These are phyloP conservation scores for Dermatemys mawii DNA, from an alignment of 2,113 vertebrate species.

Conservation along the genomic window DNA sequence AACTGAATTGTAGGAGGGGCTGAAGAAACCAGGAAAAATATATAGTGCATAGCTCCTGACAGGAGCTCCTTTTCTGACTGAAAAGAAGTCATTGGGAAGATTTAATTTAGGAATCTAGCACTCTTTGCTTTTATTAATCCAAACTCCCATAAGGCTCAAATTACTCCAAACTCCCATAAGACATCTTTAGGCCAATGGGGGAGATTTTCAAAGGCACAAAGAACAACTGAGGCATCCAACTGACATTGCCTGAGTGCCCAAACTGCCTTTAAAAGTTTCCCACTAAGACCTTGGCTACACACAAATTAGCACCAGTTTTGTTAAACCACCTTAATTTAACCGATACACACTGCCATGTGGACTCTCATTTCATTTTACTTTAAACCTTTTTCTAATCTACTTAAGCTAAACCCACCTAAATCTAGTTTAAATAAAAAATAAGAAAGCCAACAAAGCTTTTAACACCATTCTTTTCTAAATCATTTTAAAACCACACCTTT, in stretches of 20 bases:
- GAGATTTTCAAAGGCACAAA: neutral
- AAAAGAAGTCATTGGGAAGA: slow-evolving; percentile 2
- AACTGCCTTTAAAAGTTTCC: neutral
- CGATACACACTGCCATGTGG: neutral
- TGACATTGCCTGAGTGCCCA: neutral
- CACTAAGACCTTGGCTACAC: neutral
- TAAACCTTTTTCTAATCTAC: neutral
- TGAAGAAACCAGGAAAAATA: neutral
- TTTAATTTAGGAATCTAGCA: neutral
- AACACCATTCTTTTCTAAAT: neutral
- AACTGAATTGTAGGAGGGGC: neutral
- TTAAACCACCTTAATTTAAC: neutral
- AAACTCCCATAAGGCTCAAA: neutral
- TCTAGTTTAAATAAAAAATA: neutral
- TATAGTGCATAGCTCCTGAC: neutral
- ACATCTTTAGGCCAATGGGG: neutral
- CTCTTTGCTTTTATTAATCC: neutral
- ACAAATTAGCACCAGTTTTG: neutral
- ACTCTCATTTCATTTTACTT: neutral
- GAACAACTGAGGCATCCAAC: neutral
- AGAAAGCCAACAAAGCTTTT: neutral
- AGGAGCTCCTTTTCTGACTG: neutral
- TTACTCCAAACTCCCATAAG: neutral
- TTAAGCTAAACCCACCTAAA: neutral
- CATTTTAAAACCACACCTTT: neutral